Evolutionary conservation across 37 sponge, comb jelly and placozoan species (phyloP).

Genomic region (Axinella damicornis): DNA sequence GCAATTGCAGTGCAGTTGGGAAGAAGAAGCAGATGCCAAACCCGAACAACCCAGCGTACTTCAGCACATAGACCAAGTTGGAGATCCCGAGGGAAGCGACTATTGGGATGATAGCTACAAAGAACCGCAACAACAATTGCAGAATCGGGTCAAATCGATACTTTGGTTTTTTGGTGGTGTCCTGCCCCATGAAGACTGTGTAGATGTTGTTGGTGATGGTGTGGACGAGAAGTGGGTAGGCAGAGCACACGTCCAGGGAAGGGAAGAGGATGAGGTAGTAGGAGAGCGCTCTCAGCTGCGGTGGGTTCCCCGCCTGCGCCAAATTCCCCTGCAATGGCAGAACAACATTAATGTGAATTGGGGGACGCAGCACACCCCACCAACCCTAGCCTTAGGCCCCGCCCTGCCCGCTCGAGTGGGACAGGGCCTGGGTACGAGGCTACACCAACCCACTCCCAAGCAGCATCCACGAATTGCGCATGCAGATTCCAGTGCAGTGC

Average conservation of each 20-base stretch:
- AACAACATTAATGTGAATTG: no score
- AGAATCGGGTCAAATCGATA: constrained; percentile 21
- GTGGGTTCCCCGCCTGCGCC: background rate
- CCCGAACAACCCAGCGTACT: constrained; percentile 87
- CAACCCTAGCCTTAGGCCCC: no score
- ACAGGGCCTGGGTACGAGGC: background rate
- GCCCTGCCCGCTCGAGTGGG: background rate
- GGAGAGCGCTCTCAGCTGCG: constrained; percentile 63
- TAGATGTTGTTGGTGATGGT: constrained; percentile 81
- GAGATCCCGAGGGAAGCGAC: constrained; percentile 75
- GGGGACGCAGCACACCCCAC: no score
- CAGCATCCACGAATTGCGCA: no score
- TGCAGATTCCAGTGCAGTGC: no score
- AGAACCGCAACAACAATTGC: constrained; percentile 41
- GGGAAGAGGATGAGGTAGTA: constrained; percentile 92
- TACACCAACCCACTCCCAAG: no score
- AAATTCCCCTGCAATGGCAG: constrained; percentile 43
- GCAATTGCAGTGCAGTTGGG: constrained; percentile 79
- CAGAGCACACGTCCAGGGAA: constrained; percentile 89
- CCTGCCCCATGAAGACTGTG: constrained; percentile 57
- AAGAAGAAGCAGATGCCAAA: constrained; percentile 79
- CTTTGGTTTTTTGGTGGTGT: constrained; percentile 34
- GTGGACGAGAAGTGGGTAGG: constrained; percentile 82
- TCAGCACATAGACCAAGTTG: constrained; percentile 84
- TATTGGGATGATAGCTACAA: constrained; percentile 71